phyloP scores from a whole-genome alignment of 2,113 vertebrate species.

The Otocyon megalotis region DNA sequence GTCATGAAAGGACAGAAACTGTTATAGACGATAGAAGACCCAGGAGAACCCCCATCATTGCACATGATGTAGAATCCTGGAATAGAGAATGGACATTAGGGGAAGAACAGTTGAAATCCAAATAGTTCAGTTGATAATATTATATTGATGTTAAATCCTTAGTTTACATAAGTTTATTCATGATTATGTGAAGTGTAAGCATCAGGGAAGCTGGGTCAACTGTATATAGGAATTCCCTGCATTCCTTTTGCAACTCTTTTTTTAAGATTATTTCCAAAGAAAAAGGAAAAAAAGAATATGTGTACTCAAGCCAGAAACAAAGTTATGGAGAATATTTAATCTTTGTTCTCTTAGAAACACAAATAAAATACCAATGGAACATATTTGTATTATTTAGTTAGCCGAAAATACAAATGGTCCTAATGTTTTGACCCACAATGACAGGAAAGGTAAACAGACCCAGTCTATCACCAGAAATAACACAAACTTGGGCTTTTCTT shows the following conservation, averaged over 20 bases:
- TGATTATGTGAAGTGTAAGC: background rate
- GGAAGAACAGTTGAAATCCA: background rate
- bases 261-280: background rate
- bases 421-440: background rate
- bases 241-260: background rate
- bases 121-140: background rate
- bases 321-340: background rate
- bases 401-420: background rate
- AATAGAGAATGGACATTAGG: background rate
- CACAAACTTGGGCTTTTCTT: background rate
- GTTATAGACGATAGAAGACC: background rate
- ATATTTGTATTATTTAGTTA: background rate
- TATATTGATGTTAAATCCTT: background rate
- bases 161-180: background rate
- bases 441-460: background rate
- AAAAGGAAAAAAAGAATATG: background rate
- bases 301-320: background rate
- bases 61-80: background rate
- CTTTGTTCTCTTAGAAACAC: background rate
- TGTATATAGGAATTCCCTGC: background rate
- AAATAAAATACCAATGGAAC: background rate
- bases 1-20: background rate
- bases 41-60: background rate
- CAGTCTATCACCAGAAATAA: background rate
- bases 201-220: background rate